Percentiles rank a stretch among this genome's conserved stretches.
Conservation (phyloP, 2,888 invertebrate species). For the Lithosia quadra region DNA sequence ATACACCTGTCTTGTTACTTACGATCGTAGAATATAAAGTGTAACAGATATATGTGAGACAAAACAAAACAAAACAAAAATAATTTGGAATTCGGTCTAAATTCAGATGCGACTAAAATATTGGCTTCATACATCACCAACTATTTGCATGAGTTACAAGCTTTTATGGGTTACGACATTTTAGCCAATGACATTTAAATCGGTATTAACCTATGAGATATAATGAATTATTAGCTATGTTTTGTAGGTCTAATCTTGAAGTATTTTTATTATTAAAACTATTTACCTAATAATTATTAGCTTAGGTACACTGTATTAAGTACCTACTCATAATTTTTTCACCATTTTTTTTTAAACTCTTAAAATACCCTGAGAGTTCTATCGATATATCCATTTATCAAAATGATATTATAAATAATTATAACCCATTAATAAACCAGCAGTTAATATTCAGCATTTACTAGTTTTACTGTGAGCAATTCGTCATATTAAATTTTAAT, state of each 20-base stretch:
- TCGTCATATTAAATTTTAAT: neutral
- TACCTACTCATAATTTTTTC: no score
- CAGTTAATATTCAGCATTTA: neutral
- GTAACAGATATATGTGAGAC: neutral
- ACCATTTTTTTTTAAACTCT: neutral
- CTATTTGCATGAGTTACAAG: neutral
- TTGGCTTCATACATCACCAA: neutral
- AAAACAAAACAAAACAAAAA: neutral
- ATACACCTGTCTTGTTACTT: neutral
- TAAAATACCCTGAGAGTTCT: neutral
- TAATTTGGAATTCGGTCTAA: neutral
- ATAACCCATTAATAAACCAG: neutral
- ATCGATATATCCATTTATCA: neutral
- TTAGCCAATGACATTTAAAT: neutral
- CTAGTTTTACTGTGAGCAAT: neutral
- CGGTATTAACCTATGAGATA: neutral
- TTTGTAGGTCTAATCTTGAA: neutral
- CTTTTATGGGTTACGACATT: neutral
- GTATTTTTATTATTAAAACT: neutral
- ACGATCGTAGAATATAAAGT: neutral
- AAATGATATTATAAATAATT: neutral
- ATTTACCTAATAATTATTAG: neutral
- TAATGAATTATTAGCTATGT: neutral
- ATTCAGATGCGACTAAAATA: neutral
- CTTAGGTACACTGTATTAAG: neutral